Conservation (phyloP, 2,113 vertebrate species). For the Rana temporaria region DNA sequence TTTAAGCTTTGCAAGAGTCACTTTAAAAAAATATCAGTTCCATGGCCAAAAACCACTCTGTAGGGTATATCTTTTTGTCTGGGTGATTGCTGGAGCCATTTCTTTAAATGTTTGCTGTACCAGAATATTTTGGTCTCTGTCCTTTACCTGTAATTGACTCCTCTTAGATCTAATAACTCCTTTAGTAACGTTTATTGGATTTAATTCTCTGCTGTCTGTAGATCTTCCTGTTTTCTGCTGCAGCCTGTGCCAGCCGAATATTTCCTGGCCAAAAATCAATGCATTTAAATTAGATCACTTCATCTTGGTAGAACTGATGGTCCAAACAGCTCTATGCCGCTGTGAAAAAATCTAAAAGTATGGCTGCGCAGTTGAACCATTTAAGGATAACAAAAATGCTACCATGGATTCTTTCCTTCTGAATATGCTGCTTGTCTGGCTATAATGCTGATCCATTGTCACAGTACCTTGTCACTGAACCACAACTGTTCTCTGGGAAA, state of each 20-base stretch:
- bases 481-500: no score
- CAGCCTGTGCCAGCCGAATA: neutral
- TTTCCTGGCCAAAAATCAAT: slow-evolving; percentile 9
- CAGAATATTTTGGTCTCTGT: neutral
- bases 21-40: no score
- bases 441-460: no score
- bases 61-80: no score
- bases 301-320: neutral
- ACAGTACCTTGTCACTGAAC: no score
- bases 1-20: no score
- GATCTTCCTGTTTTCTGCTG: slow-evolving; percentile 14
- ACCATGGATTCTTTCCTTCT: no score
- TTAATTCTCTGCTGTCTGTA: slow-evolving; percentile 12
- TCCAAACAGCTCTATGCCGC: neutral
- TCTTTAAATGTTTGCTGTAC: neutral
- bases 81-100: no score
- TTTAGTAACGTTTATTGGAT: slow-evolving; percentile 12
- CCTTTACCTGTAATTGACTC: slow-evolving; percentile 15
- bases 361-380: neutral
- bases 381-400: no score
- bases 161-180: neutral
- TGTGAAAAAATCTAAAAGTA: slow-evolving; percentile 1
- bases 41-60: no score
- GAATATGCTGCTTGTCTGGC: no score
- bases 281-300: neutral